Base-by-base conservation (phyloP, 2,113 vertebrate genomes). In the Tetrax tetrax region DNA sequence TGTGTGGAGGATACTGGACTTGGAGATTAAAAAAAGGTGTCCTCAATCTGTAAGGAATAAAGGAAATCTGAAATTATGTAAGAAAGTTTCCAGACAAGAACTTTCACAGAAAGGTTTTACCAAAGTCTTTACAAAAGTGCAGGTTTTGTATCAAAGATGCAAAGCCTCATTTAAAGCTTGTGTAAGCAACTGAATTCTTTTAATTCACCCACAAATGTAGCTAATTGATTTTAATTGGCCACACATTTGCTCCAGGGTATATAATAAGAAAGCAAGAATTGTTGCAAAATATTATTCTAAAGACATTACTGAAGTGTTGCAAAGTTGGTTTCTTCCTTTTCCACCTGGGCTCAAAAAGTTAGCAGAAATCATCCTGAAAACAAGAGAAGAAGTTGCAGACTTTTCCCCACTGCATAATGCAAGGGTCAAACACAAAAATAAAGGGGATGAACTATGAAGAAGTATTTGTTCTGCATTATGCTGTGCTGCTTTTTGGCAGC, bases 391-490 rank as follows among this genome's bases (percentile, higher is more conserved):
- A 69, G 17, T 37, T 63, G 9, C 25, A 80, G 28, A n/a, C 28
- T 28, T 87, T 76, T 68, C 5, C 50, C 64, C 19, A 80, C 70
- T 35, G 69, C 31, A 48, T 57, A 79, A 75, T 2, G 1, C 47
- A 71, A 83, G 66, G 59, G 77, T 91, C 80, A 91, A 74, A 87
- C 37, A 54, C 43, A 79, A 90, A 95, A 94, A 75, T 68, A 76
- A 93, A 94, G 61, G n/a, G n/a, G 23, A 47, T 66, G 64, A 50
- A 83, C 54, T 63, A 61, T 54, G 87, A 87, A 89, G 66, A 96
- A 79, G 50, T 82, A 92, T 91, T 97, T 95, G 83, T 94, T 95
- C 83, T 94, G 89, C 83, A 59, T 84, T 91, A 87, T 83, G 89
- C 84, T 89, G 70, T 59, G 38, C 77, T 89, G 53, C 2, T 35